Percentiles rank a stretch among this genome's conserved stretches.
Evolutionary conservation across 1,140 invertebrate genomes (phyloP).

Genomic region (Scaptomyza montana): DNA sequence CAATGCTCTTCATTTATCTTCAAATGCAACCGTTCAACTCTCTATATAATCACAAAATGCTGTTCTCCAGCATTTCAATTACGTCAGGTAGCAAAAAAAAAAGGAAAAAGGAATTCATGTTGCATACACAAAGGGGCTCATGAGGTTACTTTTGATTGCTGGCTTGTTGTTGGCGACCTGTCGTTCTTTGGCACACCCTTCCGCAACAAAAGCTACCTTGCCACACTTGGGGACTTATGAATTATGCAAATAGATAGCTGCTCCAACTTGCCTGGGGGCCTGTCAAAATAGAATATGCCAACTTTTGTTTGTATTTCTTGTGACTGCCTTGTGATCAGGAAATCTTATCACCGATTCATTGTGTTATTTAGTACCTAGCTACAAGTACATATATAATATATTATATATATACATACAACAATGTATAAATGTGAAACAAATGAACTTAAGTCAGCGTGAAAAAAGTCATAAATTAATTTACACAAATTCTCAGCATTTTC

Average conservation of each 20-base stretch:
- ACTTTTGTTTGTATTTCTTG: neutral
- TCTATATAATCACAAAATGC: neutral
- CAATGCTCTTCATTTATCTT: neutral
- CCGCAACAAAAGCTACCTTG: neutral
- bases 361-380: constrained; percentile 9
- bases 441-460: constrained; percentile 53
- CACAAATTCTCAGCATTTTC: constrained; percentile 68
- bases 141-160: constrained; percentile 64
- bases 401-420: neutral
- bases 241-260: constrained; percentile 68
- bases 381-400: constrained; percentile 15
- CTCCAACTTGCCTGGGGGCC: constrained; percentile 24
- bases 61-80: constrained; percentile 47
- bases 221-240: constrained; percentile 76
- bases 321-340: constrained; percentile 18
- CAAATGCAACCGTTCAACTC: neutral
- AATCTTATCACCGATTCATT: constrained; percentile 29
- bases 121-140: constrained; percentile 71
- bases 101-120: constrained; percentile 54
- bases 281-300: constrained; percentile 54
- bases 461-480: constrained; percentile 75
- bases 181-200: constrained; percentile 1
- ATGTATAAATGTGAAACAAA: constrained; percentile 47
- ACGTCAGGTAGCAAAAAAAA: constrained; percentile 28
- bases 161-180: constrained; percentile 4